Evolutionary conservation across 2,113 vertebrate genomes (phyloP).

Genomic region (Tapirus terrestris): DNA sequence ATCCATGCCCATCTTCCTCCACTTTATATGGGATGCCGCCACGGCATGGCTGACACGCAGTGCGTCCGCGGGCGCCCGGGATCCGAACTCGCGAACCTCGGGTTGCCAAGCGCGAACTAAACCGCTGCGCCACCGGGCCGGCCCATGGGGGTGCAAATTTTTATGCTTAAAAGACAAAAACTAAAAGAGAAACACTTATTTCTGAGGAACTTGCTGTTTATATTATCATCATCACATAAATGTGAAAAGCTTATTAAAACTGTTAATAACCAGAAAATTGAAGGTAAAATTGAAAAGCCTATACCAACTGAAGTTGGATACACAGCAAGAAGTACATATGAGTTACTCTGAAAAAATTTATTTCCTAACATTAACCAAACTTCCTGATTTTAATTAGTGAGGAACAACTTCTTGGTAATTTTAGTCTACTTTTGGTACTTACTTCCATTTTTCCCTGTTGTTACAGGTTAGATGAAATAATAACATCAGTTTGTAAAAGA

Average conservation of each 20-base stretch:
- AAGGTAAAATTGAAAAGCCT: constrained; percentile 36
- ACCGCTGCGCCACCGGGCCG: too few species aligned
- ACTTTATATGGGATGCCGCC: too few species aligned
- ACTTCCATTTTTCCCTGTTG: constrained; percentile 48
- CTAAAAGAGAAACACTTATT: constrained; percentile 32
- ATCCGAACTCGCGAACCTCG: too few species aligned
- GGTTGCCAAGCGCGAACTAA: too few species aligned
- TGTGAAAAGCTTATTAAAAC: constrained; percentile 68
- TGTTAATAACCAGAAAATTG: constrained; percentile 60
- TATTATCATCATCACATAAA: constrained; percentile 16
- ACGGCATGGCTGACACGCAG: too few species aligned
- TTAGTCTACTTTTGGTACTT: constrained; percentile 46
- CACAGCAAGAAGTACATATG: background rate
- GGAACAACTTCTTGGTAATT: constrained; percentile 52
- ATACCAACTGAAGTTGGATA: background rate
- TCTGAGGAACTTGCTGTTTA: constrained; percentile 52
- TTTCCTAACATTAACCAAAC: constrained; percentile 19
- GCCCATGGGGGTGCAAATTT: constrained; percentile 45
- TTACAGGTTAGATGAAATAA: constrained; percentile 54
- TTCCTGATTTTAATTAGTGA: constrained; percentile 57
- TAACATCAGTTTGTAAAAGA: constrained; percentile 37
- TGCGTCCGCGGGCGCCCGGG: too few species aligned
- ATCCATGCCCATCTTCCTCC: too few species aligned
- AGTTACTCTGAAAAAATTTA: constrained; percentile 35
- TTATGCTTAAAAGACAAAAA: constrained; percentile 49